Percentiles rank a stretch among this genome's conserved stretches.
phyloP scores from a whole-genome alignment of 1,140 invertebrate species.

The Lepidotrigona ventralis region DNA sequence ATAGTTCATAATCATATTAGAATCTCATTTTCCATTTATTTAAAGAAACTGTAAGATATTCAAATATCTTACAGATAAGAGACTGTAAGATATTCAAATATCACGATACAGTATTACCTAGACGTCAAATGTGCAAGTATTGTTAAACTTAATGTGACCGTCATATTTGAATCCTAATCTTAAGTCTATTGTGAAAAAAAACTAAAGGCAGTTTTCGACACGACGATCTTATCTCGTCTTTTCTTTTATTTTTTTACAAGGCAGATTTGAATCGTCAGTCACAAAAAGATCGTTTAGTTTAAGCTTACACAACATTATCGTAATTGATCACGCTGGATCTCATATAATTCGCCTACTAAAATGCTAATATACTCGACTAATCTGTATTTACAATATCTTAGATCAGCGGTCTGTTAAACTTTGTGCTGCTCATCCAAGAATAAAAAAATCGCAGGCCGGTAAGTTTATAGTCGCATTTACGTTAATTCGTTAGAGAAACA shows the following conservation, averaged over 20 bases:
- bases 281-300: slow-evolving; percentile 31
- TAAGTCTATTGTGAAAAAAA: slow-evolving; percentile 6
- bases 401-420: slow-evolving; percentile 13
- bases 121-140: slow-evolving; percentile 31
- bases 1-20: slow-evolving; percentile 4
- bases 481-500: slow-evolving; percentile 3
- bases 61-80: slow-evolving; percentile 12
- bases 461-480: slow-evolving; percentile 21
- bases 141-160: slow-evolving; percentile 12
- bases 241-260: slow-evolving; percentile 11
- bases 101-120: slow-evolving; percentile 33
- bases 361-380: slow-evolving; percentile 42
- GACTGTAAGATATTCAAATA: slow-evolving; percentile 12
- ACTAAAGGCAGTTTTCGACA: slow-evolving; percentile 18
- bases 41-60: slow-evolving; percentile 2
- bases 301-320: slow-evolving; percentile 29
- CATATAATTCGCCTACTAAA: slow-evolving; percentile 33
- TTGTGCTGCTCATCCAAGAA: slow-evolving; percentile 12
- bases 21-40: slow-evolving; percentile 18
- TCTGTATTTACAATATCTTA: slow-evolving; percentile 54
- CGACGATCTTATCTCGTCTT: slow-evolving; percentile 2
- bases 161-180: slow-evolving; percentile 8
- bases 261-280: slow-evolving; percentile 14
- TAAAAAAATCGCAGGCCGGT: slow-evolving; percentile 38
- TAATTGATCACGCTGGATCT: slow-evolving; percentile 22